phyloP scores from a whole-genome alignment of 2,888 invertebrate genomes.

The Melinaea menophilus region DNA sequence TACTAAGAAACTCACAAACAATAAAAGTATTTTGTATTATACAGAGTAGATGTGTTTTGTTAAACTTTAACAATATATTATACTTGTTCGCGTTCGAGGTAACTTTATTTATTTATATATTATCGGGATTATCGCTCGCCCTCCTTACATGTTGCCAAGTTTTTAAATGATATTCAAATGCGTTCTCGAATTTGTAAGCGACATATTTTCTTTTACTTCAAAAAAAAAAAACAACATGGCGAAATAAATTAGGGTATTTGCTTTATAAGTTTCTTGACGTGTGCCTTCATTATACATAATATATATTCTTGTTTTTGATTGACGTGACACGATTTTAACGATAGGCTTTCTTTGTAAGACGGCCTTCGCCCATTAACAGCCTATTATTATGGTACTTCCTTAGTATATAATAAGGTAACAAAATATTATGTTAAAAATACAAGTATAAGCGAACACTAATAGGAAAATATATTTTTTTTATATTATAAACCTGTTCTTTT shows the following conservation, averaged over 20 bases:
- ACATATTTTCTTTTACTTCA: conserved; percentile 15
- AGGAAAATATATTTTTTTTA: too few relatives aligned
- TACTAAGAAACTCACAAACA: conserved; percentile 4
- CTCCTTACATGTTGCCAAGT: conserved; percentile 25
- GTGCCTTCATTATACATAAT: background rate
- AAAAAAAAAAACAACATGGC: conserved; percentile 9
- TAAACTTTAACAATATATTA: conserved; percentile 41
- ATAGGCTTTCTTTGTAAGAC: background rate
- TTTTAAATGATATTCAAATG: conserved; percentile 27
- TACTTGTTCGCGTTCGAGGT: conserved; percentile 18
- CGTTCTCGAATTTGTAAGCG: conserved; percentile 13
- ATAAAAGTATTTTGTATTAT: conserved; percentile 34
- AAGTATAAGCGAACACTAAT: too few relatives aligned
- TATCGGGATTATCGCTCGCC: conserved; percentile 25
- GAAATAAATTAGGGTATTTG: conserved; percentile 6
- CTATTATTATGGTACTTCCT: background rate
- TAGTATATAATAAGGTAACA: too few relatives aligned
- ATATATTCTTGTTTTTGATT: background rate
- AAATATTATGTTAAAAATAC: too few relatives aligned
- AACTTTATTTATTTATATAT: conserved; percentile 30
- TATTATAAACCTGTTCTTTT: too few relatives aligned
- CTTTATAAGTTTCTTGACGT: background rate
- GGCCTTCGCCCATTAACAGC: background rate
- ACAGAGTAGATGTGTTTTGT: conserved; percentile 45
- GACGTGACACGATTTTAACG: conserved; percentile 1